Conservation (phyloP, 64 coral and sea anemone genomes). For the Montipora foliosa region DNA sequence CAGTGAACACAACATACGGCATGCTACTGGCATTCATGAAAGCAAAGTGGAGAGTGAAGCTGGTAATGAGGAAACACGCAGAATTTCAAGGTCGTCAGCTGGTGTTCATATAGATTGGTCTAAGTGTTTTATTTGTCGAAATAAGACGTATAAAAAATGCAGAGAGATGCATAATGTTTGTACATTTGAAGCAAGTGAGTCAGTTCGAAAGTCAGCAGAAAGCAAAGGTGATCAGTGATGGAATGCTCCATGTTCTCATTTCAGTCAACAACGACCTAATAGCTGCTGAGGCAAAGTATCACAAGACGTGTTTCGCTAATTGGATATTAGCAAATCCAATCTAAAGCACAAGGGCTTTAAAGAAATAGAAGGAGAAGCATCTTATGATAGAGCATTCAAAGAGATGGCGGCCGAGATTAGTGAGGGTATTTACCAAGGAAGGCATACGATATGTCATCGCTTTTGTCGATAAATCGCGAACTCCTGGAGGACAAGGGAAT, state of each 20-base stretch:
- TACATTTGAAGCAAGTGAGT: not conserved
- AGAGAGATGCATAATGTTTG: not conserved
- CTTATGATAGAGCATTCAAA: slow-evolving; percentile 28
- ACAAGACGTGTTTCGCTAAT: slow-evolving; percentile 7
- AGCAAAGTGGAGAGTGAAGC: too few relatives aligned
- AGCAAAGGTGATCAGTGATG: not conserved
- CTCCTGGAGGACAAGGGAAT: slow-evolving; percentile 28
- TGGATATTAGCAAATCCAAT: slow-evolving; percentile 24
- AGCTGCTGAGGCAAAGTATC: not conserved
- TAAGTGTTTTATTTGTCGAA: not conserved
- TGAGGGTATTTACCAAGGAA: slow-evolving; percentile 18
- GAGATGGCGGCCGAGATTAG: slow-evolving; percentile 25
- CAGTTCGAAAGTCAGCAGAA: not conserved
- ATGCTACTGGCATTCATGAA: too few relatives aligned
- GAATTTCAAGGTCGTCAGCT: too few relatives aligned
- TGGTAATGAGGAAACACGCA: too few relatives aligned
- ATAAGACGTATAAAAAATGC: not conserved
- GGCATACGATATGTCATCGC: slow-evolving; percentile 63
- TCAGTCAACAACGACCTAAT: not conserved
- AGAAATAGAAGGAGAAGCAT: not conserved
- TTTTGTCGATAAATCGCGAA: slow-evolving; percentile 35
- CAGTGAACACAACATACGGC: too few relatives aligned
- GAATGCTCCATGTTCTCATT: not conserved
- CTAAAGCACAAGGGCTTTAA: slow-evolving; percentile 41
- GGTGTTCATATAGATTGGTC: not conserved